Conservation (phyloP, 2,797 vertebrate genomes). For the Falco naumanni region DNA sequence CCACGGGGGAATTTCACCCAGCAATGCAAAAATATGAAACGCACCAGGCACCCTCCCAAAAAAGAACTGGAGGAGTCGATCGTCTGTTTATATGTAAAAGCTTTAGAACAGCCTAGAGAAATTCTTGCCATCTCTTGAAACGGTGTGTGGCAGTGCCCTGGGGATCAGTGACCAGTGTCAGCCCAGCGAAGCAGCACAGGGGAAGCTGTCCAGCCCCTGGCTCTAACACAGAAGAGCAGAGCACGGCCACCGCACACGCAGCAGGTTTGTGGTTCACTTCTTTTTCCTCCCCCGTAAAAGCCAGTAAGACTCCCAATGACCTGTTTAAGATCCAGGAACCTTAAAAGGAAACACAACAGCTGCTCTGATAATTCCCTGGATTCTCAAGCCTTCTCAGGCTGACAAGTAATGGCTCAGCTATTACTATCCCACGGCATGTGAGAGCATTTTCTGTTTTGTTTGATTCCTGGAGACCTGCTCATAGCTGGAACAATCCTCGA, state of each 20-base stretch:
- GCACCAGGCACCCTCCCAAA: not conserved
- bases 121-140: not conserved
- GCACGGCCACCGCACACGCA: rapidly evolving
- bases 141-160: not conserved
- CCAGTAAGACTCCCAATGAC: slow-evolving; percentile 61
- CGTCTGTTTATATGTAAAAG: not conserved
- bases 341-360: slow-evolving; percentile 68
- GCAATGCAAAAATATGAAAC: not conserved
- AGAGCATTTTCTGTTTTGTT: slow-evolving; percentile 46
- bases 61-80: not conserved
- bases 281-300: not conserved
- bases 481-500: slow-evolving; percentile 23
- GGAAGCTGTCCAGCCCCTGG: not conserved
- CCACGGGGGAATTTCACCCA: not conserved
- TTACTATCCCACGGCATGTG: slow-evolving; percentile 37
- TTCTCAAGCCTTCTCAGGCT: slow-evolving; percentile 40
- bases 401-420: slow-evolving; percentile 68
- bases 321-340: slow-evolving; percentile 61
- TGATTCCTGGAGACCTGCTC: slow-evolving; percentile 39
- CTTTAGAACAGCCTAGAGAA: not conserved
- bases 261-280: not conserved
- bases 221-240: not conserved
- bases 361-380: slow-evolving; percentile 64
- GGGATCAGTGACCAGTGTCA: slow-evolving; percentile 24
- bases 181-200: not conserved